These are phyloP conservation scores for Alectura lathami DNA, from an alignment of 2,113 vertebrate genomes.

Conservation along the genomic window DNA sequence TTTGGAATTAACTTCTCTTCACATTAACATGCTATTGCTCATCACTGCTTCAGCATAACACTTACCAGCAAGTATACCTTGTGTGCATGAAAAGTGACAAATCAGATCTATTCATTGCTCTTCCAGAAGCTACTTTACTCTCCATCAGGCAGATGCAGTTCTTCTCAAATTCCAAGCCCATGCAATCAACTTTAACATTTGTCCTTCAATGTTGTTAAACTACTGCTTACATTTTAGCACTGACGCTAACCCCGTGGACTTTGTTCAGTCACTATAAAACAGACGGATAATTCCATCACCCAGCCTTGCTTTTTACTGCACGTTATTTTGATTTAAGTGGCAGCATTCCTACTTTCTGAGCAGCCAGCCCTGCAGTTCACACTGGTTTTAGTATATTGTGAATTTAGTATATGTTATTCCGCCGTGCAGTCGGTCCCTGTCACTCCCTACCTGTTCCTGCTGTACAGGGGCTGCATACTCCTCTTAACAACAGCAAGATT, in stretches of 20 bases:
- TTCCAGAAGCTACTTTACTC: background rate
- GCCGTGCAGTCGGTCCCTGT: background rate
- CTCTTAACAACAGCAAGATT: background rate
- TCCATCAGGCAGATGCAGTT: background rate
- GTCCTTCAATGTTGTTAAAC: background rate
- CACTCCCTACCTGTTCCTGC: background rate
- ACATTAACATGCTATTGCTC: background rate
- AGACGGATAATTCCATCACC: background rate
- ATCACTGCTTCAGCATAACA: background rate
- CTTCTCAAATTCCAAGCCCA: background rate
- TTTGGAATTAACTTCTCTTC: background rate
- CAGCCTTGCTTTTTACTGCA: background rate
- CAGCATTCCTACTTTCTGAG: background rate
- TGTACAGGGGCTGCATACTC: background rate
- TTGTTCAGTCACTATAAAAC: background rate
- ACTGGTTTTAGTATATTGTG: background rate
- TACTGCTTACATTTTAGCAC: background rate
- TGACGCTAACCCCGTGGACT: background rate
- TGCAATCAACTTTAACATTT: background rate
- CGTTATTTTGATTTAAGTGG: background rate
- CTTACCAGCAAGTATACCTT: background rate
- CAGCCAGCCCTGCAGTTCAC: background rate
- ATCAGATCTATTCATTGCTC: background rate
- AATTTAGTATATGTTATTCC: background rate
- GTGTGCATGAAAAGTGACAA: background rate